Conservation (phyloP, 2,888 invertebrate species). For the Coenonympha arcania region DNA sequence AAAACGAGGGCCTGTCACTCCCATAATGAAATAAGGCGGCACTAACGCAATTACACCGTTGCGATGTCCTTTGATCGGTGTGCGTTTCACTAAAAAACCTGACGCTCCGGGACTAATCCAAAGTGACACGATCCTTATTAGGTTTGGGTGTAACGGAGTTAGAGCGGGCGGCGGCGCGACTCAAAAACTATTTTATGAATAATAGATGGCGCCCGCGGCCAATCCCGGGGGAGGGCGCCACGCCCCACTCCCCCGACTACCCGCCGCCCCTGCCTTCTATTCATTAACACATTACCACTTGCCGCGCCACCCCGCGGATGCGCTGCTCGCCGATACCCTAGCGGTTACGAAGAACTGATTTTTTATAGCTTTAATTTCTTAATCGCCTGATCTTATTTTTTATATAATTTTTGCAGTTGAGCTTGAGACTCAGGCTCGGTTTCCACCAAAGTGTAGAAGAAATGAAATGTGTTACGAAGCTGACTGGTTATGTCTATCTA, state of each 20-base stretch:
- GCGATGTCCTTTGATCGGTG: conserved; percentile 58
- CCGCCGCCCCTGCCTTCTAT: conserved; percentile 53
- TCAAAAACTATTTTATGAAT: conserved; percentile 76
- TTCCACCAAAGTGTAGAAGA: no score
- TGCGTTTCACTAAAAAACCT: conserved; percentile 50
- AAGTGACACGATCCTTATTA: conserved; percentile 74
- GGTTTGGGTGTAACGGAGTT: conserved; percentile 58
- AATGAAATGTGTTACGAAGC: no score
- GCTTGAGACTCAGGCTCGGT: no score
- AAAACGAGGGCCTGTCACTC: conserved; percentile 27
- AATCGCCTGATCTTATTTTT: no score
- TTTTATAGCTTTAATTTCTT: conserved; percentile 34
- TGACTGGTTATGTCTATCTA: no score
- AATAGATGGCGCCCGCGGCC: conserved; percentile 70
- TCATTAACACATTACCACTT: conserved; percentile 73
- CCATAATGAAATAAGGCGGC: conserved; percentile 47
- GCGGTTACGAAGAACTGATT: conserved; percentile 62
- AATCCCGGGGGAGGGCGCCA: conserved; percentile 65
- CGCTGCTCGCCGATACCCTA: no score
- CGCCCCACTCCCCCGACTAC: conserved; percentile 36
- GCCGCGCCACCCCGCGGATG: conserved; percentile 60
- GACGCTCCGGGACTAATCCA: conserved; percentile 57
- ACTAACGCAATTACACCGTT: conserved; percentile 51
- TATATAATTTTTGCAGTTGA: no score
- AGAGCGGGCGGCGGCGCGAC: conserved; percentile 66